Base-by-base conservation (phyloP, 2,113 vertebrate genomes). In the Terrapene triunguis region DNA sequence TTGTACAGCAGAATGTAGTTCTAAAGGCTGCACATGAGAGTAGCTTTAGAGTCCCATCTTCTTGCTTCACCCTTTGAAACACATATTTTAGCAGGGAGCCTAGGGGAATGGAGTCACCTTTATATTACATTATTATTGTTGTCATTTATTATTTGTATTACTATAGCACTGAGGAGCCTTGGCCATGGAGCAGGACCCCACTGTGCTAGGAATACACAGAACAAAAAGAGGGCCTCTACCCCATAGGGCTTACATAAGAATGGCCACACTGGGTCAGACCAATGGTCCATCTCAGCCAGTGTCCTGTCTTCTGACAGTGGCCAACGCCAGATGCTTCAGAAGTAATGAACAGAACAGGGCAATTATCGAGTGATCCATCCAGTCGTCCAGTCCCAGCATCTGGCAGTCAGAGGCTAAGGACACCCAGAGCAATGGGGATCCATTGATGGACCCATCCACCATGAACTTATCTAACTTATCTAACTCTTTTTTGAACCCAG, bases 21-120 rank as follows among this genome's bases (percentile, higher is more conserved):
- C 55, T 53, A 12, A 69, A 5, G 2, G 51, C 50, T 81, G 62
- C 25, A 72, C 62, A 84, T 54, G 22, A 69, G 48, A n/a, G 21
- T 4, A 17, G 82, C 13, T 47, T 38, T 14, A 69, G 53, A 10
- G 0, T 35, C n/a, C 78, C 27, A 1, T 0, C 5, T 2, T 53
- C 11, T 1, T 22, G 19, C 14, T 25, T 10, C 8, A 29, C 51
- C 32, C 24, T 5, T 82, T 27, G 53, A 78, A 79, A 29, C n/a
- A 35, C 4, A 6, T 4, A 1, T 25, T 12, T 51, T 8, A n/a
- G 32, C 12, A 27, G 0, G 5, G 14, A 62, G 22, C 5, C 51
- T 1, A 21, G 16, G 11, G 2, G 16, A 53, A 2, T 11, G 2
- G 35, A 53, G n/a, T 24, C 72, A 47, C 10, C 42, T 44, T 44